Evolutionary conservation across 2,113 vertebrate species (phyloP), one percentile per base, ranked within the genome.

Genomic region (Paracanthobrama guichenoti): DNA sequence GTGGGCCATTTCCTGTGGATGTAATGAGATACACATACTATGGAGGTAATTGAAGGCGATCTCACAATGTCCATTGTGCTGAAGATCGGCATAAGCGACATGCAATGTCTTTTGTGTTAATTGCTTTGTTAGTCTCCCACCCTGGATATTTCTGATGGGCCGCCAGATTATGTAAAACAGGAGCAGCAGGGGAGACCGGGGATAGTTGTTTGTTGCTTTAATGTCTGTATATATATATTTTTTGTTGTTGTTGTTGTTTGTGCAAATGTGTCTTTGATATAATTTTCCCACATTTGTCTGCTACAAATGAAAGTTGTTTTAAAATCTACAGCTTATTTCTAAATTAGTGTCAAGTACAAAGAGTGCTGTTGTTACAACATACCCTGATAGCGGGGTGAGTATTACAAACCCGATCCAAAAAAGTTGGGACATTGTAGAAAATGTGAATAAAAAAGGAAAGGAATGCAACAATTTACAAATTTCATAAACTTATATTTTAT

Each of bases 1-100:
- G 64, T 28, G 78, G 66, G n/a, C 26, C 42, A 42, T 85, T 79
- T 75, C 42, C 24, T 48, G 79, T 48, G 39, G 59, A 75, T 50
- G 71, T 39, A 85, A 81, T 78, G 50, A 39, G 46, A 55, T 55
- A 16, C 35, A 44, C n/a, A n/a, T 22, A 55, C 22, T 26, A 24
- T 26, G 2, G 66, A 55, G 48, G 64, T 57, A 24, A 71, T 24
- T 82, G 66, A 50, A 82, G 46, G 48, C 22, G 44, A 35, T 67
- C 44, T 48, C 44, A 82, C 48, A 55, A 55, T 18, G 22, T 55
- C 28, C 13, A 53, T 55, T 55, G 59, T 79, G 31, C 12, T 22
- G 12, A n/a, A 79, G 20, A 69, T 57, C 66, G 71, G 64, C 28
- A 81, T 18, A 10, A 22, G 31, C 0, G 69, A 71, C 48, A 67